phyloP scores from a whole-genome alignment of 1,140 invertebrate species.

The Alviniconcha marisindica region DNA sequence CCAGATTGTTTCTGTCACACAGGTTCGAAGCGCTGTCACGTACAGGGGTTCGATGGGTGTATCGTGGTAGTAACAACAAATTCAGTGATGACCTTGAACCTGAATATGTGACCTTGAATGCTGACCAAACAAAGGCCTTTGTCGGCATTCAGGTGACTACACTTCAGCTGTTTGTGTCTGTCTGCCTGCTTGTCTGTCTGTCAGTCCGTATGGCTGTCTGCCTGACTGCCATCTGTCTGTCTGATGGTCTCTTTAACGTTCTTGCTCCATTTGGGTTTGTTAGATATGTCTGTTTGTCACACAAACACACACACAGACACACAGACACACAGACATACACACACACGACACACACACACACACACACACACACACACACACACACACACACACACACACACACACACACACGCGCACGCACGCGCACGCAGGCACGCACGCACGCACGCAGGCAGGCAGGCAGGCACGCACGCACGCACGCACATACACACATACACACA shows the following conservation, averaged over 20 bases:
- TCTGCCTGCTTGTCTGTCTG: neutral
- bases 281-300: no score
- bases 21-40: slow-evolving; percentile 44
- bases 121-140: slow-evolving; percentile 52
- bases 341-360: neutral
- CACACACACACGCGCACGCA: no score
- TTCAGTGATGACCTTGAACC: slow-evolving; percentile 57
- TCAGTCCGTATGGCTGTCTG: neutral
- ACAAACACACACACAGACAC: no score
- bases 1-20: neutral
- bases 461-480: no score
- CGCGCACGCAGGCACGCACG: no score
- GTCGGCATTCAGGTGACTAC: slow-evolving; percentile 59
- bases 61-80: slow-evolving; percentile 49
- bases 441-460: no score
- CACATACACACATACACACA: no score
- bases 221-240: neutral
- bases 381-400: no score
- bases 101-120: slow-evolving; percentile 53
- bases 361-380: no score
- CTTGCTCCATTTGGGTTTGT: neutral
- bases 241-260: neutral
- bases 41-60: slow-evolving; percentile 48
- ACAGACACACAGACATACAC: no score
- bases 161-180: neutral